Evolutionary conservation across 1,140 invertebrate genomes (phyloP).

Genomic region (Bombyx mori): ASM3026992v2 NC_085107.1:3638001-3638500

Average conservation of each 20-base stretch:
- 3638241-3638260: constrained; percentile 24
- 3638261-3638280: constrained; percentile 45
- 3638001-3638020: too few species aligned
- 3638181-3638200: too few species aligned
- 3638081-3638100: constrained; percentile 5
- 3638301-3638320: constrained; percentile 28
- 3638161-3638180: neutral
- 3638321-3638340: constrained; percentile 26
- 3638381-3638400: constrained; percentile 3
- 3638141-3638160: constrained; percentile 24
- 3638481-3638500: neutral
- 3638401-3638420: constrained; percentile 2
- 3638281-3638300: constrained; percentile 30
- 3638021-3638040: constrained; percentile 34
- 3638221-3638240: constrained; percentile 1
- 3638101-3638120: constrained; percentile 35
- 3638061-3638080: constrained; percentile 31
- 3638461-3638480: neutral
- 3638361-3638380: constrained; percentile 23
- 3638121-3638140: constrained; percentile 27
- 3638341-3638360: constrained; percentile 56
- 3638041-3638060: constrained; percentile 42
- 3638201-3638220: too few species aligned
- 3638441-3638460: too few species aligned
- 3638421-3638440: neutral